Evolutionary conservation across 2,888 invertebrate genomes (phyloP).

Genomic region (Thera obeliscata): DNA sequence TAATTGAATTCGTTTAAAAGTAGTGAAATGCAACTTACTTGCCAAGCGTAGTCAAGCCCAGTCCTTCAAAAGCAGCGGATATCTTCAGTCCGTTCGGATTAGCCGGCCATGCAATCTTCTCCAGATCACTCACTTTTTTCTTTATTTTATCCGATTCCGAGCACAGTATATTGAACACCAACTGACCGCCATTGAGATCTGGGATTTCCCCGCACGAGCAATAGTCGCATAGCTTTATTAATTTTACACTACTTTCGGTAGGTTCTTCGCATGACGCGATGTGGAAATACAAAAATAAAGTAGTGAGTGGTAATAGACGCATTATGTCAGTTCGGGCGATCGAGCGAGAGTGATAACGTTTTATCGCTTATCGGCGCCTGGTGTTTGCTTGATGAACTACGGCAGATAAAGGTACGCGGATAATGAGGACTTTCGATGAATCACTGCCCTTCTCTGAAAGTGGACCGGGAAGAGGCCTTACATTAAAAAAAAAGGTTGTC

Average conservation of each 20-base stretch:
- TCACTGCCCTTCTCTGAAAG: background rate
- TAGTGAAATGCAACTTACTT: conserved; percentile 60
- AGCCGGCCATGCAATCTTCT: conserved; percentile 76
- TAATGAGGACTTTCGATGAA: conserved; percentile 11
- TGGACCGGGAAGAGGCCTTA: background rate
- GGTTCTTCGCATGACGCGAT: conserved; percentile 55
- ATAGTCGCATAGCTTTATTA: conserved; percentile 69
- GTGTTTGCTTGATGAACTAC: conserved; percentile 68
- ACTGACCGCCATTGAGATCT: conserved; percentile 67
- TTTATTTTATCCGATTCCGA: conserved; percentile 70
- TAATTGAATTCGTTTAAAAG: background rate
- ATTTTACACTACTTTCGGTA: conserved; percentile 51
- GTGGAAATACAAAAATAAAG: conserved; percentile 60
- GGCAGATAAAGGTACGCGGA: conserved; percentile 27
- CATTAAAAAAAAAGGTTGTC: too few species aligned
- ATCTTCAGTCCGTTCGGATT: conserved; percentile 76
- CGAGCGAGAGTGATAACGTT: conserved; percentile 74
- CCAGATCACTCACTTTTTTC: conserved; percentile 66
- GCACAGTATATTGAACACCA: conserved; percentile 77
- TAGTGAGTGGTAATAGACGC: conserved; percentile 63
- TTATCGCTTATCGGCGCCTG: conserved; percentile 65
- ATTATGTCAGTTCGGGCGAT: conserved; percentile 66
- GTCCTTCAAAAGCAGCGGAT: conserved; percentile 71
- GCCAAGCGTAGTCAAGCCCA: conserved; percentile 71
- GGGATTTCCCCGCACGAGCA: conserved; percentile 80